These are phyloP conservation scores for Brachionus paranguensis DNA, from an alignment of 1,140 invertebrate species.

Conservation along the genomic window DNA sequence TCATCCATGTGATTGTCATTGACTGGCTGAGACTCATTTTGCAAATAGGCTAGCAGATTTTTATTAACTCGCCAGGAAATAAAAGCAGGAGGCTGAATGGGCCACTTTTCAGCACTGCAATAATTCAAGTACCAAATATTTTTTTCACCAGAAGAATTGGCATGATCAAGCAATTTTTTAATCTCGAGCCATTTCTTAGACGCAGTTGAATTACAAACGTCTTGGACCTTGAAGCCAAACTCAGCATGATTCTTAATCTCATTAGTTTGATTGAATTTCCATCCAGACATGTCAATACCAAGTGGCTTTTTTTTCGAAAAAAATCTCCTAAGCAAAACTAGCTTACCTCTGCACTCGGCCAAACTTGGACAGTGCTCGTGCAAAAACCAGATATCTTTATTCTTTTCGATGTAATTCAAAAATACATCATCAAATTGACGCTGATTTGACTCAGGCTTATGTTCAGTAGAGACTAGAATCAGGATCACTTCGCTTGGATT, in stretches of 20 bases:
- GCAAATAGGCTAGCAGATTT: not conserved
- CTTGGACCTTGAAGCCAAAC: not conserved
- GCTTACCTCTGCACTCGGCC: constrained; percentile 8
- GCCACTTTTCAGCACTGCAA: constrained; percentile 25
- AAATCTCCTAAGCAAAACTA: constrained; percentile 20
- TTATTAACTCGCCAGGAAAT: constrained; percentile 1
- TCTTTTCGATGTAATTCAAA: not conserved
- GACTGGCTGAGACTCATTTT: not conserved
- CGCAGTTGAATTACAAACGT: not conserved
- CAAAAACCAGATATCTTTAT: constrained; percentile 7
- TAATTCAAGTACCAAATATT: constrained; percentile 15
- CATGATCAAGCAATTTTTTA: not conserved
- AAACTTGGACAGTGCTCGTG: constrained; percentile 15
- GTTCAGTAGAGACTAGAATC: not conserved
- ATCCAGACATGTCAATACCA: constrained; percentile 34
- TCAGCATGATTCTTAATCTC: constrained; percentile 8
- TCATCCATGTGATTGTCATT: not conserved
- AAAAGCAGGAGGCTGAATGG: not conserved
- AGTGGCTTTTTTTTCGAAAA: not conserved
- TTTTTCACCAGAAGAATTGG: not conserved
- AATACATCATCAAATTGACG: constrained; percentile 29
- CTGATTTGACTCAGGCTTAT: not conserved
- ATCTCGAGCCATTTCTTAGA: not conserved
- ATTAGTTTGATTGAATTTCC: not conserved
- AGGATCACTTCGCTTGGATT: constrained; percentile 3